Evolutionary conservation across 2,797 vertebrate species (phyloP).

Genomic region (Chaunax sp.): DNA sequence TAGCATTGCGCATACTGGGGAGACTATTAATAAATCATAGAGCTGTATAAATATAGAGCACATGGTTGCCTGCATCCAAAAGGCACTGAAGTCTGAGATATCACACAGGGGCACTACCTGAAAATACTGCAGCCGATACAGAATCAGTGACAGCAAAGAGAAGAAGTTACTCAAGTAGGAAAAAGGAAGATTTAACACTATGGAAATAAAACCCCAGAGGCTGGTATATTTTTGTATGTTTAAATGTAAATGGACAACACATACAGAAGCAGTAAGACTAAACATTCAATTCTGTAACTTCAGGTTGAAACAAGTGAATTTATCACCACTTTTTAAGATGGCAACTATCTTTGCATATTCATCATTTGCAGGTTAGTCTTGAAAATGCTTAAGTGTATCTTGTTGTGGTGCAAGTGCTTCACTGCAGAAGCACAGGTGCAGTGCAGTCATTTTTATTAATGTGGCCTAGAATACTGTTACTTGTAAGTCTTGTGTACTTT

Average conservation of each 20-base stretch:
- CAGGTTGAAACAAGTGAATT: not conserved
- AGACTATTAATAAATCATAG: conserved; percentile 84
- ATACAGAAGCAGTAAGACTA: not conserved
- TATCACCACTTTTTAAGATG: not conserved
- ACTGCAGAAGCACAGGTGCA: conserved; percentile 9
- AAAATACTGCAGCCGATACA: conserved; percentile 15
- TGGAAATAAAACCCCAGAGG: not conserved
- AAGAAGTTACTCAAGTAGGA: conserved; percentile 1
- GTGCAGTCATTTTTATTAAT: not conserved
- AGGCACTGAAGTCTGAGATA: conserved; percentile 53
- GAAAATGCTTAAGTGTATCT: not conserved
- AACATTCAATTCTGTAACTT: not conserved
- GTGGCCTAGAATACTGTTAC: not conserved
- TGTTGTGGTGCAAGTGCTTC: not conserved
- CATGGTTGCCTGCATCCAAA: conserved; percentile 57
- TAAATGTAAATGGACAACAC: not conserved
- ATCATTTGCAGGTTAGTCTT: not conserved
- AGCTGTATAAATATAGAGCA: conserved; percentile 80
- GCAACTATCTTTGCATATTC: not conserved
- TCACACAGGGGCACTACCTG: conserved; percentile 31
- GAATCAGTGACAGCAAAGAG: conserved; percentile 24
- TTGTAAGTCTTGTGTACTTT: not conserved
- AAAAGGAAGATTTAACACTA: not conserved
- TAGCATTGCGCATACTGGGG: conserved; percentile 76
- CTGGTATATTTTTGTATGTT: not conserved